Evolutionary conservation across 2,888 invertebrate genomes (phyloP), one percentile per base, ranked within the genome.

Genomic region (Thereva nobilitata): DNA sequence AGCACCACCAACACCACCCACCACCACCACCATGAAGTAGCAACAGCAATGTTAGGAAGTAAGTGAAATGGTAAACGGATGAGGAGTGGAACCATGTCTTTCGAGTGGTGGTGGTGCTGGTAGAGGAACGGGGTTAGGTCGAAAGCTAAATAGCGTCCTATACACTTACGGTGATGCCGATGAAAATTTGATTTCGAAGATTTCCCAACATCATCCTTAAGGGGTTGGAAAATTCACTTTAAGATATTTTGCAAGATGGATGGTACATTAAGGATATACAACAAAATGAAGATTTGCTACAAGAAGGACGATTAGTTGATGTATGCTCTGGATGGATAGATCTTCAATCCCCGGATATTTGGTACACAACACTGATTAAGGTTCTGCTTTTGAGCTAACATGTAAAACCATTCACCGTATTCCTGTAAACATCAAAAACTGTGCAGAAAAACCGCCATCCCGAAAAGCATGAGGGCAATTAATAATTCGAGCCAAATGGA

Each of bases 111-210:
- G 61, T 23, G 9, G n/a, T 40, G 50, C 4, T 42, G n/a, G 55
- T 12, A 7, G 1, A 9, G 23, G 23, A 23, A 23, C 4, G n/a
- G 40, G 55, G 55, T 4, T 23, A 9, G 34, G 9, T 34, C 12
- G 52, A 6, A 38, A 9, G 41, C 34, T 55, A 34, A 9, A 41
- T 23, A 10, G 35, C 47, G 9, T 34, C 10, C 56, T 7, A 10
- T 55, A 45, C 35, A 50, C 40, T 23, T 23, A 23, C 23, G 23
- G 34, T 61, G 61, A 61, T 61, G 34, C 41, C 40, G 45, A 23
- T 61, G 61, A 50, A 61, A 61, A 61, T 61, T 41, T 61, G 12
- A 61, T 61, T 61, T 40, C 41, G 35, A 23, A 41, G 50, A 61
- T 61, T 50, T 50, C 5, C 42, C 41, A 5, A 1, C 7, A 40